phyloP scores from a whole-genome alignment of 1,140 invertebrate genomes.

The Lepidotrigona ventralis region DNA sequence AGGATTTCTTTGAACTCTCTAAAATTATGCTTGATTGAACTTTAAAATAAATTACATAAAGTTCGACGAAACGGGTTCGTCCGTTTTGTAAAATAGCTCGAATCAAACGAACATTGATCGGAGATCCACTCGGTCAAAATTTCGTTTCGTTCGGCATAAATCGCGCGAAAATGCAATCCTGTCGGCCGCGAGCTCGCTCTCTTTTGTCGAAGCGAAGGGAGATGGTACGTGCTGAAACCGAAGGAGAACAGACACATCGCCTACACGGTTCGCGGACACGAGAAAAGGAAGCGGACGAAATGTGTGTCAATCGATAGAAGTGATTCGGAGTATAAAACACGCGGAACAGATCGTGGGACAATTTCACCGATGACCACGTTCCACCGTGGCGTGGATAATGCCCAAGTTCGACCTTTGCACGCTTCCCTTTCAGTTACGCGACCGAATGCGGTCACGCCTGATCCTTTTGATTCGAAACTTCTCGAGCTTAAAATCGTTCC shows the following conservation, averaged over 20 bases:
- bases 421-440: background rate
- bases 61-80: too few relatives aligned
- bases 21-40: too few relatives aligned
- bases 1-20: too few relatives aligned
- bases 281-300: constrained; percentile 16
- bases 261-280: background rate
- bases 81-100: too few relatives aligned
- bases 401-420: background rate
- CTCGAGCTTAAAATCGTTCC: background rate
- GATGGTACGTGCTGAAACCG: background rate
- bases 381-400: background rate
- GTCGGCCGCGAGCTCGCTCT: background rate
- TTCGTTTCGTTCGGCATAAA: constrained; percentile 20
- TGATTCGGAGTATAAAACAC: constrained; percentile 33
- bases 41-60: too few relatives aligned
- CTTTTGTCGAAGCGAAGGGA: background rate
- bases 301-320: constrained; percentile 44
- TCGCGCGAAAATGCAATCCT: constrained; percentile 43
- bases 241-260: background rate
- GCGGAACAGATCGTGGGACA: constrained; percentile 20
- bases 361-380: constrained; percentile 17
- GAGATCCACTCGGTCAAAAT: background rate
- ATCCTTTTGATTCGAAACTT: background rate
- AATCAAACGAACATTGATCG: too few relatives aligned
- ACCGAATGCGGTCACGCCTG: background rate